These are phyloP conservation scores for Labrus mixtus DNA, from an alignment of 2,113 vertebrate genomes.

Conservation along the genomic window DNA sequence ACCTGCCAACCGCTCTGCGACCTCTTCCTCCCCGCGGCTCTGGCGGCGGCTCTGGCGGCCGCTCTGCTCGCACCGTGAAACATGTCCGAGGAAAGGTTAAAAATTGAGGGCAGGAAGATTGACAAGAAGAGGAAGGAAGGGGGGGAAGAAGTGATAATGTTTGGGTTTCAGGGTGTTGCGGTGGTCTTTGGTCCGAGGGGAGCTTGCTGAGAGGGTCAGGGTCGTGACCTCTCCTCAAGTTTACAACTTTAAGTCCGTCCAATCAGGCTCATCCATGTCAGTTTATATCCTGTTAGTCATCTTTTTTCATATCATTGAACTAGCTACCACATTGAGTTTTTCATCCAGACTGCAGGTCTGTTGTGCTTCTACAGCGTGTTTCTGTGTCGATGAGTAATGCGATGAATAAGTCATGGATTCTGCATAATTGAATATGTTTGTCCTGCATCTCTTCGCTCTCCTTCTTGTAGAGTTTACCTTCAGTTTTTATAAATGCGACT, in stretches of 20 bases:
- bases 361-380: no score
- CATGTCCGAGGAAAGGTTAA: slow-evolving; percentile 57
- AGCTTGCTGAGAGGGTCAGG: not conserved
- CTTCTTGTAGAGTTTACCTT: no score
- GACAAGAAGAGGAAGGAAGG: slow-evolving; percentile 9
- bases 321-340: no score
- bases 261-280: not conserved
- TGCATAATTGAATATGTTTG: no score
- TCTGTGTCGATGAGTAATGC: no score
- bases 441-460: no score
- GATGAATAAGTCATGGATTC: no score
- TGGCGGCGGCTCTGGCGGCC: slow-evolving; percentile 20
- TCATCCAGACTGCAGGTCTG: no score
- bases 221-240: slow-evolving; percentile 27
- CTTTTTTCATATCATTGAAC: not conserved
- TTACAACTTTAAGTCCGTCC: not conserved
- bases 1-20: slow-evolving; percentile 37
- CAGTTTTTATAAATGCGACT: no score
- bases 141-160: not conserved
- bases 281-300: not conserved
- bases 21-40: slow-evolving; percentile 30
- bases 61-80: slow-evolving; percentile 48
- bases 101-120: slow-evolving; percentile 29
- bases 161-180: not conserved
- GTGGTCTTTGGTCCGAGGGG: not conserved